Evolutionary conservation across 1,140 invertebrate species (phyloP).

Genomic region (Diabrotica virgifera): DNA sequence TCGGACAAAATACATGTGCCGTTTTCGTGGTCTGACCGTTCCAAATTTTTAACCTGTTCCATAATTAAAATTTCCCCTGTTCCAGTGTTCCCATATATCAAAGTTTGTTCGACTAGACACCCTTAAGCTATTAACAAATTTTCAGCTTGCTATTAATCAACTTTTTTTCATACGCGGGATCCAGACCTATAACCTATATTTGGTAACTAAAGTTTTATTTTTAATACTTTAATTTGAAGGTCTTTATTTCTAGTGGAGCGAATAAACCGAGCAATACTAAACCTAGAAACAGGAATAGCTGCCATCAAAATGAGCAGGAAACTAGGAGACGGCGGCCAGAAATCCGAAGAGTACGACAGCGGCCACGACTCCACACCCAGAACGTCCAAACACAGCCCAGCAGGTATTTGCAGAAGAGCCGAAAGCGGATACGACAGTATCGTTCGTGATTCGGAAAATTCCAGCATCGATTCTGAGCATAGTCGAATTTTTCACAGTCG

Average conservation of each 20-base stretch:
- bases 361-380: conserved; percentile 74
- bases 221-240: no score
- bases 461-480: conserved; percentile 76
- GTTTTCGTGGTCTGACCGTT: no score
- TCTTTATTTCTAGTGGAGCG: conserved; percentile 44
- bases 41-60: no score
- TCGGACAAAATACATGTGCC: no score
- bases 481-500: conserved; percentile 62
- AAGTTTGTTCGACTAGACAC: no score
- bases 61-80: no score
- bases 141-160: no score
- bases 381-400: conserved; percentile 72
- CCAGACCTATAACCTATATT: no score
- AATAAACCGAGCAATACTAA: conserved; percentile 55
- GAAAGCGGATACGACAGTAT: conserved; percentile 89
- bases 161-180: no score
- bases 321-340: conserved; percentile 58
- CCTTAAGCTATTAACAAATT: no score
- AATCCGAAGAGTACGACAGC: conserved; percentile 73
- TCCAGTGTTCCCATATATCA: no score
- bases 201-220: no score
- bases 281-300: conserved; percentile 56
- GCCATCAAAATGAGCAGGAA: conserved; percentile 54
- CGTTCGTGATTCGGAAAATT: conserved; percentile 78
- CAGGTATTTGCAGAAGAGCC: conserved; percentile 67